Conservation (phyloP, 2,113 vertebrate genomes). For the Carassius gibelio region DNA sequence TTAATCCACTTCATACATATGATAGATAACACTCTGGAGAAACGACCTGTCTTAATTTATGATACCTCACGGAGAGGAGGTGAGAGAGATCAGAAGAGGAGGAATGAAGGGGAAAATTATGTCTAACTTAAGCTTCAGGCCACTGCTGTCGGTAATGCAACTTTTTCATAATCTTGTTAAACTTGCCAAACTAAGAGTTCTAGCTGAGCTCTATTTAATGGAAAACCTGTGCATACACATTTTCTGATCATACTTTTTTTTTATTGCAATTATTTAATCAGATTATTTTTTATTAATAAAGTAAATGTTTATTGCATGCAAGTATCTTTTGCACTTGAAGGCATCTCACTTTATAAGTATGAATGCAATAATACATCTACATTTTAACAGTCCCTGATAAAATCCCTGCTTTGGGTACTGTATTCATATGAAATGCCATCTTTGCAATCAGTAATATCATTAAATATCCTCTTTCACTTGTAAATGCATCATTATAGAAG, state of each 20-base stretch:
- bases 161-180: background rate
- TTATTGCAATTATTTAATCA: background rate
- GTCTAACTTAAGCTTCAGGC: background rate
- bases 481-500: background rate
- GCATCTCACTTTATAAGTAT: background rate
- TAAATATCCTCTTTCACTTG: background rate
- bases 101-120: background rate
- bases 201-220: background rate
- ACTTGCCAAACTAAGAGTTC: background rate
- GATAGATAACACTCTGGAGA: constrained; percentile 45
- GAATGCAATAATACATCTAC: background rate
- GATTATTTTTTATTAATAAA: background rate
- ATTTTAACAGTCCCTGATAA: background rate
- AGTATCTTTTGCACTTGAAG: background rate
- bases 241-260: background rate
- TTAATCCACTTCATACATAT: constrained; percentile 38
- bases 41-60: constrained; percentile 31
- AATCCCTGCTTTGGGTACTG: background rate
- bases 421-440: background rate
- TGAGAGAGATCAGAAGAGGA: background rate
- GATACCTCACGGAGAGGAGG: background rate
- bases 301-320: background rate
- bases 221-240: background rate
- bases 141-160: background rate
- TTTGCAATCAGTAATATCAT: background rate